phyloP scores from a whole-genome alignment of 1,140 invertebrate species.

The Drosophila littoralis region DNA sequence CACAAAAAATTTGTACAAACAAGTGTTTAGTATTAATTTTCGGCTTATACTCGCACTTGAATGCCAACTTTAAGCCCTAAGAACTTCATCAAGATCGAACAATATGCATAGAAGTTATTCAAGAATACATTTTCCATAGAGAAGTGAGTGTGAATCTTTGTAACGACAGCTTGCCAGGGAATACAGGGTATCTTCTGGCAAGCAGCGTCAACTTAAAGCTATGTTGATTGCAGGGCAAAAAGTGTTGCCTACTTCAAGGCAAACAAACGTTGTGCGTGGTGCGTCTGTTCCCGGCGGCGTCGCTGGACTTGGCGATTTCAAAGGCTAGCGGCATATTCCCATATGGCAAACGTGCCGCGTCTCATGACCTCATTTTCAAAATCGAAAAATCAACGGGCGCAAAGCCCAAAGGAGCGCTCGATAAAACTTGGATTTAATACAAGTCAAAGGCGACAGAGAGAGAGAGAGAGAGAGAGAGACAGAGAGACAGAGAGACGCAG shows the following conservation, averaged over 20 bases:
- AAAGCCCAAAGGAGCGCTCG: slow-evolving; percentile 74
- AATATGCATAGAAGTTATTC: no score
- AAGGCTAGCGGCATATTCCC: slow-evolving; percentile 63
- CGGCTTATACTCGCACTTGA: no score
- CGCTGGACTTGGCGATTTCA: slow-evolving; percentile 52
- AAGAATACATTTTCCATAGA: no score
- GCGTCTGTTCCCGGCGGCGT: slow-evolving; percentile 28
- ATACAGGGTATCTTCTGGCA: slow-evolving; percentile 40
- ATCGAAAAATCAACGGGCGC: slow-evolving; percentile 78
- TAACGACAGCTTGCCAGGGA: neutral
- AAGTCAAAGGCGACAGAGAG: slow-evolving; percentile 10
- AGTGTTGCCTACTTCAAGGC: slow-evolving; percentile 32
- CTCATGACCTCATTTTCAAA: slow-evolving; percentile 75
- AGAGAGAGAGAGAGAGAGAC: no score
- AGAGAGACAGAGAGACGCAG: neutral
- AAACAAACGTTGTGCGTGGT: neutral
- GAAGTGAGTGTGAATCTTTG: no score
- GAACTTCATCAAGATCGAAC: no score
- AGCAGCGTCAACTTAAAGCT: neutral
- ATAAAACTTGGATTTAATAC: slow-evolving; percentile 75
- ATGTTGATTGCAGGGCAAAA: slow-evolving; percentile 19
- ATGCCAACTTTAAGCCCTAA: no score
- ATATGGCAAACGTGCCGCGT: slow-evolving; percentile 65
- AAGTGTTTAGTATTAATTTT: no score
- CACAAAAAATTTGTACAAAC: no score